phyloP scores from a whole-genome alignment of 2,113 vertebrate species.

The Melanostigma gelatinosum region DNA sequence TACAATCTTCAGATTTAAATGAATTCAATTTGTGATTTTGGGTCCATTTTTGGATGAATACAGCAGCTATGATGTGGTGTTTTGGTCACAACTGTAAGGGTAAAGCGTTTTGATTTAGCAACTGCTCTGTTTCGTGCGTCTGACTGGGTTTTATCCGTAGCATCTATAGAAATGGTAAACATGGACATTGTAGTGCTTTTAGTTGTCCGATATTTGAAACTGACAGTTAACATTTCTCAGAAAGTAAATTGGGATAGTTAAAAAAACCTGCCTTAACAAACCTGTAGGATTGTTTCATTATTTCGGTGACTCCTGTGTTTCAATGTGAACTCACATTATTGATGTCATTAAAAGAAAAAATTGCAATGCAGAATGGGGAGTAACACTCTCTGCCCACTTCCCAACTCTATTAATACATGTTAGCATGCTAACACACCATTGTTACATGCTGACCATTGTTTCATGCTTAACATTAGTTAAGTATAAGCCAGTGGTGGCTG shows the following conservation, averaged over 20 bases:
- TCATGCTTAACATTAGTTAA: background rate
- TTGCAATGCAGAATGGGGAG: background rate
- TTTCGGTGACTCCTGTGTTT: background rate
- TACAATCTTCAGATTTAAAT: background rate
- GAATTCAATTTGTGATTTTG: background rate
- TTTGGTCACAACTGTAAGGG: background rate
- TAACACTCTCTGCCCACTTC: background rate
- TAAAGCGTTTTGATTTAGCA: background rate
- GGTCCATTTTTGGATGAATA: background rate
- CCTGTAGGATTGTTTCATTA: background rate
- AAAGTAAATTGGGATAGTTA: background rate
- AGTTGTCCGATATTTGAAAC: background rate
- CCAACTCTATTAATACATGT: background rate
- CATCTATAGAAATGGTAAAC: background rate
- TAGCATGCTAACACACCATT: background rate
- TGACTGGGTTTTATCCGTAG: background rate
- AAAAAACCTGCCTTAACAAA: background rate
- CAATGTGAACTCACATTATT: background rate
- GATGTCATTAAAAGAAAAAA: background rate
- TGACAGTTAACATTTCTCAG: background rate
- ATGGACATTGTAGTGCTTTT: background rate
- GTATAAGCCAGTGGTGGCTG: background rate
- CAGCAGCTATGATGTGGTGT: background rate
- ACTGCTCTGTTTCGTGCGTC: background rate
- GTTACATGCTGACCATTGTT: background rate